Percentiles rank a stretch among this genome's conserved stretches.
phyloP scores from a whole-genome alignment of 2,797 vertebrate genomes.

The Psittacula echo region DNA sequence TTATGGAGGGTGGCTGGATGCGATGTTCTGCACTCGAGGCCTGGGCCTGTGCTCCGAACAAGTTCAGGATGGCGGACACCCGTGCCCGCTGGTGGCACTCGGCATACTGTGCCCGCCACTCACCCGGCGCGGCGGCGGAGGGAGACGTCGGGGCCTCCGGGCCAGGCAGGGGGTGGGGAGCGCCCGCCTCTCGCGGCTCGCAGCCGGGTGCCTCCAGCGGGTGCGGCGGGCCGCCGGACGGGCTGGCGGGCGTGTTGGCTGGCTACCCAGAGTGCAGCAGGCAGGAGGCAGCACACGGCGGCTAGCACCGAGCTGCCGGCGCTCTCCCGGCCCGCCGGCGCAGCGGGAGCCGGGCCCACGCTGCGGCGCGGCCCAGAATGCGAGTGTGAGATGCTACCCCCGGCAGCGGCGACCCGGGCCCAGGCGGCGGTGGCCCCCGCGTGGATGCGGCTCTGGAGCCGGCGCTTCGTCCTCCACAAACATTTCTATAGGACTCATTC shows the following conservation, averaged over 20 bases:
- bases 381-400: conserved; percentile 89
- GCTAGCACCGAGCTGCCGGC: background rate
- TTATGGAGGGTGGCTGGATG: too few relatives aligned
- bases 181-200: conserved; percentile 36
- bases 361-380: conserved; percentile 78
- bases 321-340: background rate
- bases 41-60: too few relatives aligned
- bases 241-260: background rate
- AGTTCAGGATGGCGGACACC: too few relatives aligned
- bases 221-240: background rate
- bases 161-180: conserved; percentile 27
- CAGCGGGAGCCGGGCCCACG: conserved; percentile 10
- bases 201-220: conserved; percentile 22
- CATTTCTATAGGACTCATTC: conserved; percentile 96
- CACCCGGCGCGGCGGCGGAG: background rate
- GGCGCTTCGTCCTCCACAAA: conserved; percentile 89
- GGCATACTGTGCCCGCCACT: too few relatives aligned
- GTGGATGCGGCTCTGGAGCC: conserved; percentile 81
- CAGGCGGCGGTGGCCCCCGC: conserved; percentile 39
- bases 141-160: background rate
- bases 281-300: background rate
- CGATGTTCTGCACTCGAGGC: too few relatives aligned
- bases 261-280: conserved; percentile 54
- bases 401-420: conserved; percentile 68
- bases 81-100: too few relatives aligned